A percentile compares a stretch with the other conserved stretches of the same genome.
These are phyloP conservation scores for Syrista parreyssii DNA, from an alignment of 2,888 invertebrate genomes.

Conservation along the genomic window DNA sequence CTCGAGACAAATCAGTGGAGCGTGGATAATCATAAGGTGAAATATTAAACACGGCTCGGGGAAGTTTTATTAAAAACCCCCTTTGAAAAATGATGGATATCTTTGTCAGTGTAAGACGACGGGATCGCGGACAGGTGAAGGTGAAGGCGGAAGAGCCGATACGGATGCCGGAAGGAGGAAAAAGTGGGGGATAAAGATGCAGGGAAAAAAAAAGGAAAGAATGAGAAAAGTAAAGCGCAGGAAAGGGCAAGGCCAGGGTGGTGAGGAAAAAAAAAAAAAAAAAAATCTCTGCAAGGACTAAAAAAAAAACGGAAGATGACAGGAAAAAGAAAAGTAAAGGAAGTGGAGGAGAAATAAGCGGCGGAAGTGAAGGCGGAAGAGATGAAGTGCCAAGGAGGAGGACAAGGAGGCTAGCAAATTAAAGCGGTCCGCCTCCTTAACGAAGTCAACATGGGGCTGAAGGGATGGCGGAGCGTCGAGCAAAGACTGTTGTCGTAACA, in stretches of 20 bases:
- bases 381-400: slow-evolving; percentile 15
- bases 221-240: background rate
- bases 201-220: background rate
- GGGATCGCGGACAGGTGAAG: background rate
- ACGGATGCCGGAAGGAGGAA: background rate
- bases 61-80: slow-evolving; percentile 63
- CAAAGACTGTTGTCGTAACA: slow-evolving; percentile 45
- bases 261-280: slow-evolving; percentile 19
- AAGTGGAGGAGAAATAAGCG: background rate
- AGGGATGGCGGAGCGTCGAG: background rate
- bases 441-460: slow-evolving; percentile 49
- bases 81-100: slow-evolving; percentile 34
- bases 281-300: slow-evolving; percentile 5
- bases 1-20: slow-evolving; percentile 49
- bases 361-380: background rate
- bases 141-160: background rate
- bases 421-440: slow-evolving; percentile 54
- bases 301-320: slow-evolving; percentile 9
- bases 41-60: slow-evolving; percentile 49
- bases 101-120: slow-evolving; percentile 21
- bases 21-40: slow-evolving; percentile 52
- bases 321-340: slow-evolving; percentile 1
- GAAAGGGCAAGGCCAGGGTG: slow-evolving; percentile 9
- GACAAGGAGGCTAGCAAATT: slow-evolving; percentile 44
- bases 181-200: background rate